A percentile compares a stretch with the other conserved stretches of the same genome.
Conservation (phyloP, 2,888 invertebrate species). For the Baccha elongata region DNA sequence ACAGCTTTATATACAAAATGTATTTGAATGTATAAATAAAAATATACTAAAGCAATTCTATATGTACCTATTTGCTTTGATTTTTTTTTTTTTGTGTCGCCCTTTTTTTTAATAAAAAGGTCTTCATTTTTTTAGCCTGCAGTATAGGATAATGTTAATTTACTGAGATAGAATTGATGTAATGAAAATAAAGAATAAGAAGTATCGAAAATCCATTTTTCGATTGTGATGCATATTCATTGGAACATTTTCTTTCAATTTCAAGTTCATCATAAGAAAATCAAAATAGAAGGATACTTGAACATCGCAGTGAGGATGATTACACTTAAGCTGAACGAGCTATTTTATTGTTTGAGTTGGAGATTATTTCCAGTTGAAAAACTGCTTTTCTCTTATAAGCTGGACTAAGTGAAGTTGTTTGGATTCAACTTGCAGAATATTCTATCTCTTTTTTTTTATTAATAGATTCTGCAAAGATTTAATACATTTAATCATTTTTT, state of each 20-base stretch:
- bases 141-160: constrained; percentile 43
- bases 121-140: constrained; percentile 19
- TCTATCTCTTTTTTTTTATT: too few relatives aligned
- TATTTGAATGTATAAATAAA: too few relatives aligned
- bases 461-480: too few relatives aligned
- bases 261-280: constrained; percentile 4
- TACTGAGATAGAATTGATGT: constrained; percentile 43
- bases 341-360: constrained; percentile 15
- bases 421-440: too few relatives aligned
- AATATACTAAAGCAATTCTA: too few relatives aligned
- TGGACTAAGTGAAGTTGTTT: too few relatives aligned
- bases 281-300: not conserved
- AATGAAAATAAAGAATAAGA: constrained; percentile 44
- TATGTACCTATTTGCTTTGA: not conserved
- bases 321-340: constrained; percentile 25
- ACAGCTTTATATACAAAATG: not conserved
- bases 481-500: too few relatives aligned
- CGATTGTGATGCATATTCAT: constrained; percentile 54
- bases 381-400: constrained; percentile 1
- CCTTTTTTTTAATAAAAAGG: constrained; percentile 3
- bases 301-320: constrained; percentile 39
- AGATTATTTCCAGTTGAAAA: constrained; percentile 41
- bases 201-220: constrained; percentile 9
- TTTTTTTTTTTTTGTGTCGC: not conserved
- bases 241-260: constrained; percentile 3